Evolutionary conservation across 2,113 vertebrate genomes (phyloP), one percentile per base, ranked within the genome.

Genomic region (Sphaerodactylus townsendi): DNA sequence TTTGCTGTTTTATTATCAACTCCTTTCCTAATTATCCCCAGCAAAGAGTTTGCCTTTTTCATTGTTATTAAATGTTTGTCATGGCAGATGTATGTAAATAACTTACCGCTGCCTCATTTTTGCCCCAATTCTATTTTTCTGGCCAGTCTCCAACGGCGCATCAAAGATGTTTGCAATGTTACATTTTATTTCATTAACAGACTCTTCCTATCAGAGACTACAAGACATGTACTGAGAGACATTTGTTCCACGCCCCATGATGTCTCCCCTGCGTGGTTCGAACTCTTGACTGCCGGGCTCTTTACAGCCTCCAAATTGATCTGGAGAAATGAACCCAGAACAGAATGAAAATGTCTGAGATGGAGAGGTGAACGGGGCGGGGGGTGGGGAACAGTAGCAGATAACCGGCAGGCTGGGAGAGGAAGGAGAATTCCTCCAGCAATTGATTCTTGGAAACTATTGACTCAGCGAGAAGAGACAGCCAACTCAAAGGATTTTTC

Each of bases 381-480:
- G 39, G 39, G 2, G 30, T 4, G 15, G 33, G 21, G 21, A 19
- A 2, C 30, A 9, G 21, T 44, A 30, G n/a, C 64, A 72, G 56
- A 44, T 44, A 62, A 46, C 72, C 59, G 14, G 4, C 25, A 30
- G 14, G 64, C 48, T 65, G 65, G 46, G 44, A 17, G 53, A 50
- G 50, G 17, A 71, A 13, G 48, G 30, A 10, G 59, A 65, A 86
- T 77, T 71, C 74, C 33, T 82, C 59, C 48, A 25, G 17, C 69
- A n/a, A 53, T 64, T 79, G 83, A 78, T 71, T 71, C 73, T 77
- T 2, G 21, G 65, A 77, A 62, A 48, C 48, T 81, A 71, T 84
- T 71, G 69, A 74, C 56, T 85, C 28, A n/a, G 59, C 35, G 28
- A 77, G 46, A 72, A 85, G 44, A 64, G 21, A 53, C 23, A 7